These are phyloP conservation scores for Phaonia tiefii DNA, from an alignment of 2,888 invertebrate genomes.

Conservation along the genomic window DNA sequence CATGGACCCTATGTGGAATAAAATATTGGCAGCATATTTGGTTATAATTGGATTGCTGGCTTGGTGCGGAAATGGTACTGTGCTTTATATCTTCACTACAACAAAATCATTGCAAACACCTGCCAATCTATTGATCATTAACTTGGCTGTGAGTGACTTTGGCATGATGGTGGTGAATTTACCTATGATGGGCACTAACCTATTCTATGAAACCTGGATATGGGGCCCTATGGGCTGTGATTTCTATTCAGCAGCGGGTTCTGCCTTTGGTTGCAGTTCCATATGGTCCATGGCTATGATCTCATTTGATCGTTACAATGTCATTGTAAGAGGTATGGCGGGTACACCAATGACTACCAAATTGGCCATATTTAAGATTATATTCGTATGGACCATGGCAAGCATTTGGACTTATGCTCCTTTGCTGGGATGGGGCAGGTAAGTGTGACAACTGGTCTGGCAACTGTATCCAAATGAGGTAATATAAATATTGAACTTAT, in stretches of 20 bases:
- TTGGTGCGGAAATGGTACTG: constrained; percentile 80
- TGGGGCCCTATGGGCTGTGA: constrained; percentile 94
- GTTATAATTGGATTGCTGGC: too few species aligned
- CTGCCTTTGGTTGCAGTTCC: too few species aligned
- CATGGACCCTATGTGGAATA: too few species aligned
- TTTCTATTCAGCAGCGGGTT: constrained; percentile 92
- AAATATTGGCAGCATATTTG: too few species aligned
- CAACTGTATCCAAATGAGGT: constrained; percentile 96
- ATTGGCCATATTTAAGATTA: constrained; percentile 88
- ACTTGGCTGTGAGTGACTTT: too few species aligned
- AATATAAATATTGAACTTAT: too few species aligned
- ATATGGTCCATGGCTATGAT: constrained; percentile 97
- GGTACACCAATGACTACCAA: constrained; percentile 93
- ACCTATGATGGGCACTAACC: too few species aligned
- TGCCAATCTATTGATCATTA: too few species aligned
- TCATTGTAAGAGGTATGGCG: constrained; percentile 92
- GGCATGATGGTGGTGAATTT: too few species aligned
- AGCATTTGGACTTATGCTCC: constrained; percentile 91
- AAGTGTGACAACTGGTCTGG: constrained; percentile 90
- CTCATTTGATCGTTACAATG: too few species aligned
- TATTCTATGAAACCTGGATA: too few species aligned
- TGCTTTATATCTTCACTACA: constrained; percentile 79
- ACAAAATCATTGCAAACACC: too few species aligned
- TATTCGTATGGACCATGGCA: constrained; percentile 90
- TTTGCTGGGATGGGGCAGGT: constrained; percentile 93